Conservation (phyloP, 35 echinoderm and acorn worm genomes). For the Apostichopus parvimensis region DNA sequence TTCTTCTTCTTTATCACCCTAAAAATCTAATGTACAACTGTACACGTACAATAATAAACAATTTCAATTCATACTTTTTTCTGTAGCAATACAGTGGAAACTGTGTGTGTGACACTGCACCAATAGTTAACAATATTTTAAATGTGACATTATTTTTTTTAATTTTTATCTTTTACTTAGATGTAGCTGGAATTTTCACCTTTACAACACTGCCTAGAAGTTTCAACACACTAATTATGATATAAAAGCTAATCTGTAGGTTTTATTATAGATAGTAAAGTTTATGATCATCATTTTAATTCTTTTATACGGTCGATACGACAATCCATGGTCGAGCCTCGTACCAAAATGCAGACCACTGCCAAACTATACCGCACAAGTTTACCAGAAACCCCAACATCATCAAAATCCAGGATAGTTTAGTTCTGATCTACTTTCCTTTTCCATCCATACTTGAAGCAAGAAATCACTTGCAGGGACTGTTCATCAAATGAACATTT, state of each 20-base stretch:
- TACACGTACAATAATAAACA: constrained; percentile 52
- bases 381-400: too few species aligned
- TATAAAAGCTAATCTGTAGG: background rate
- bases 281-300: too few species aligned
- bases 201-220: background rate
- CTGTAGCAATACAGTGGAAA: constrained; percentile 45
- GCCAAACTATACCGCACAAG: too few species aligned
- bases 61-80: constrained; percentile 47
- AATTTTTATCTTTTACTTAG: constrained; percentile 4
- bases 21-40: constrained; percentile 55
- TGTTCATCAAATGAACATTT: too few species aligned
- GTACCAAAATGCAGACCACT: too few species aligned
- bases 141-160: constrained; percentile 24
- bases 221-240: background rate
- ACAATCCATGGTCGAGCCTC: too few species aligned
- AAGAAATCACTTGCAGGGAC: too few species aligned
- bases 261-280: background rate
- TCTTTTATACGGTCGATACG: too few species aligned
- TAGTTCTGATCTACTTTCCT: too few species aligned
- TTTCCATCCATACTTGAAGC: too few species aligned
- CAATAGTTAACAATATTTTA: constrained; percentile 42
- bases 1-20: constrained; percentile 35
- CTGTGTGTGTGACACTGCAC: constrained; percentile 13
- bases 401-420: too few species aligned
- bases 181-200: constrained; percentile 1